Evolutionary conservation across 2,797 vertebrate species (phyloP), one percentile per base, ranked within the genome.

Genomic region (Liparis tanakae): DNA sequence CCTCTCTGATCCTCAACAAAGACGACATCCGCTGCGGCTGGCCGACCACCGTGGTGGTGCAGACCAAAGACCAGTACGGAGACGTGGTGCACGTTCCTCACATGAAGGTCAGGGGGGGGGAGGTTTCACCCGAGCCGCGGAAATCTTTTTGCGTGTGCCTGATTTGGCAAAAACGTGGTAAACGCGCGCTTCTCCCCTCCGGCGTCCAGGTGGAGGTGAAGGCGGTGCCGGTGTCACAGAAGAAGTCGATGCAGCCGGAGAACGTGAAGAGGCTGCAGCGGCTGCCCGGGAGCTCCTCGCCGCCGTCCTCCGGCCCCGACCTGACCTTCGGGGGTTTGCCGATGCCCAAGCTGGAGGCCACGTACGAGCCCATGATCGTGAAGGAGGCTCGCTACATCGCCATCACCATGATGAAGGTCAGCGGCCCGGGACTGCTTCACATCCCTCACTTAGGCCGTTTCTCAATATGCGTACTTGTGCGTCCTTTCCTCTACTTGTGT

Each of bases 401-500:
- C 60, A 97, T 99, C 85, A 99, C 98, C 73, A 99, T 99, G 98
- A 99, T 99, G 98, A 99, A 99, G 97, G 98, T 99, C 91, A 89
- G 85, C 25, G 15, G 66, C 3, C n/a, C 59, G 14, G 6, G 55
- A 58, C 44, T 36, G 20, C 18, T 1, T 39, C 6, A 1, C 37
- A 61, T 36, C 13, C 15, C 15, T 70, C 20, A n/a, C 39, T 57
- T n/a, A n/a, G n/a, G n/a, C n/a, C n/a, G n/a, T n/a, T n/a, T n/a
- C n/a, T n/a, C n/a, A n/a, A n/a, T n/a, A n/a, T n/a, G n/a, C n/a
- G n/a, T n/a, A n/a, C n/a, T n/a, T n/a, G n/a, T n/a, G n/a, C n/a
- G n/a, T n/a, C n/a, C n/a, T n/a, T n/a, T n/a, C n/a, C n/a, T n/a
- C n/a, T n/a, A n/a, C n/a, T n/a, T n/a, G n/a, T n/a, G n/a, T n/a